These are phyloP conservation scores for Neogobius melanostomus DNA, from an alignment of 2,113 vertebrate genomes.

Conservation along the genomic window DNA sequence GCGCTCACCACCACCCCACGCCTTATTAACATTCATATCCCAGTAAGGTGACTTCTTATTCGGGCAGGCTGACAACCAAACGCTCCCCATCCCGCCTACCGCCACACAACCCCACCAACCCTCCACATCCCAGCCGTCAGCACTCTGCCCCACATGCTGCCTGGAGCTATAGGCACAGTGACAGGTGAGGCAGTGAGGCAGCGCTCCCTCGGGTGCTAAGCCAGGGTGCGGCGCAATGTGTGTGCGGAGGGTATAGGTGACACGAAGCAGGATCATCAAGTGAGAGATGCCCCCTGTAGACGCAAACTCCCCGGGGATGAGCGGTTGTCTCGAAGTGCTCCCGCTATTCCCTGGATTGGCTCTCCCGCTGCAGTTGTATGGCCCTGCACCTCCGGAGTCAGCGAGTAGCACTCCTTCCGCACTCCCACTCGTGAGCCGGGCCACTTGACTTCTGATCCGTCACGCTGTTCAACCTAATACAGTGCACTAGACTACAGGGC, in stretches of 20 bases:
- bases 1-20: constrained; percentile 36
- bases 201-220: constrained; percentile 63
- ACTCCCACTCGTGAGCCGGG: constrained; percentile 59
- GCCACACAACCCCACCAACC: background rate
- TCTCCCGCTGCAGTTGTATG: constrained; percentile 32
- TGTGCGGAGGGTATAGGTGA: constrained; percentile 56
- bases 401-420: constrained; percentile 49
- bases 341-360: constrained; percentile 33
- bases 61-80: constrained; percentile 66
- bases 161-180: constrained; percentile 73
- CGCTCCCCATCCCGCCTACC: background rate
- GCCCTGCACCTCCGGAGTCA: constrained; percentile 46
- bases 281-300: constrained; percentile 76
- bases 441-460: constrained; percentile 62
- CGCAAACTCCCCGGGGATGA: constrained; percentile 69
- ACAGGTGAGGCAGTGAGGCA: constrained; percentile 69
- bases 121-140: constrained; percentile 24
- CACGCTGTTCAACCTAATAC: constrained; percentile 52
- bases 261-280: constrained; percentile 73
- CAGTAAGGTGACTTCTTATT: constrained; percentile 81
- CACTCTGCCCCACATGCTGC: constrained; percentile 65
- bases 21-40: constrained; percentile 83
- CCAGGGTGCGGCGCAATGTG: constrained; percentile 28
- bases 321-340: constrained; percentile 51
- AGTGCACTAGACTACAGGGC: constrained; percentile 25